Evolutionary conservation across 1,140 invertebrate genomes (phyloP).

Genomic region (Contarinia nasturtii): DNA sequence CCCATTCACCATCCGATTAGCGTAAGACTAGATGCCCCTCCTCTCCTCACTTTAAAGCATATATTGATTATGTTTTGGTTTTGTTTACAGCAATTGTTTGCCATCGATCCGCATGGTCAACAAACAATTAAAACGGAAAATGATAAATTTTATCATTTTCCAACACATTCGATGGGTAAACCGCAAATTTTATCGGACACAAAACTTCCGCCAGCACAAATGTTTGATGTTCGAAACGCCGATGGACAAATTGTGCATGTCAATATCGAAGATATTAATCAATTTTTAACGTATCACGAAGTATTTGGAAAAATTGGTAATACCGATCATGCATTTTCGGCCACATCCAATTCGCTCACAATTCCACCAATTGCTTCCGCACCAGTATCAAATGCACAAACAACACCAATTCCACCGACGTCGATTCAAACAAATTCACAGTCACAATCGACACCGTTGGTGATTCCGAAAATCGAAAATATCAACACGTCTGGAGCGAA

Average conservation of each 20-base stretch:
- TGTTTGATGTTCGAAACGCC: constrained; percentile 47
- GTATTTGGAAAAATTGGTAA: constrained; percentile 60
- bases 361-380: constrained; percentile 7
- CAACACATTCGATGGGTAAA: too few relatives aligned
- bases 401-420: not conserved
- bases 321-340: constrained; percentile 14
- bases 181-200: constrained; percentile 3
- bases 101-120: too few relatives aligned
- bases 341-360: constrained; percentile 13
- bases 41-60: too few relatives aligned
- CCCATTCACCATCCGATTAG: too few relatives aligned
- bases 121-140: too few relatives aligned
- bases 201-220: constrained; percentile 27
- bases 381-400: constrained; percentile 1
- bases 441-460: constrained; percentile 13
- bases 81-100: too few relatives aligned
- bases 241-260: constrained; percentile 65
- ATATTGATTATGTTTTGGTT: too few relatives aligned
- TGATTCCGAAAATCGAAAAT: constrained; percentile 34
- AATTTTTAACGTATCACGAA: constrained; percentile 65
- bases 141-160: too few relatives aligned
- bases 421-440: not conserved
- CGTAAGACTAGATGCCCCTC: too few relatives aligned
- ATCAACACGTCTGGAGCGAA: constrained; percentile 29
- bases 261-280: constrained; percentile 65